A percentile compares a stretch with the other conserved stretches of the same genome.
These are phyloP conservation scores for Atta cephalotes DNA, from an alignment of 1,140 invertebrate species.

Conservation along the genomic window DNA sequence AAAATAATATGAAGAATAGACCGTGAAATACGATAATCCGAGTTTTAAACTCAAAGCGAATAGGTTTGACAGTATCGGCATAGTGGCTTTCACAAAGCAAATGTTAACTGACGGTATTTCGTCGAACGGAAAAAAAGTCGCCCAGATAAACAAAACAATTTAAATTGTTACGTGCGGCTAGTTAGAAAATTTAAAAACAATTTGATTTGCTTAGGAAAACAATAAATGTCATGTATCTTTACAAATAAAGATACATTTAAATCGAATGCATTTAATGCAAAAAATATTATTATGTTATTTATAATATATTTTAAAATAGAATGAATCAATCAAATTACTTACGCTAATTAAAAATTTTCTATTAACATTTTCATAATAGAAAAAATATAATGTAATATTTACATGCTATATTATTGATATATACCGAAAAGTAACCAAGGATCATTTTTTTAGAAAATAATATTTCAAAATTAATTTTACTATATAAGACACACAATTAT, in stretches of 20 bases:
- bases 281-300: background rate
- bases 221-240: background rate
- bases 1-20: background rate
- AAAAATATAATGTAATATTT: background rate
- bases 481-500: background rate
- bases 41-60: constrained; percentile 19
- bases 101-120: background rate
- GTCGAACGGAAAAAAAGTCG: background rate
- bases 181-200: background rate
- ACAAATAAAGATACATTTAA: background rate
- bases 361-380: background rate
- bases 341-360: background rate
- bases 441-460: background rate
- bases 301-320: background rate
- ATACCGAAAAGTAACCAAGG: background rate
- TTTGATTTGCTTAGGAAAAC: background rate
- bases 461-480: background rate
- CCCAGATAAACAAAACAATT: background rate
- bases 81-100: background rate
- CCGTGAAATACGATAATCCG: constrained; percentile 9
- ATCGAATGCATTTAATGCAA: background rate
- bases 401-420: background rate
- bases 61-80: background rate
- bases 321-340: background rate
- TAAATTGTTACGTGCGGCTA: background rate